A percentile compares a stretch with the other conserved stretches of the same genome.
phyloP scores from a whole-genome alignment of 2,888 invertebrate species.

The Mantis religiosa region DNA sequence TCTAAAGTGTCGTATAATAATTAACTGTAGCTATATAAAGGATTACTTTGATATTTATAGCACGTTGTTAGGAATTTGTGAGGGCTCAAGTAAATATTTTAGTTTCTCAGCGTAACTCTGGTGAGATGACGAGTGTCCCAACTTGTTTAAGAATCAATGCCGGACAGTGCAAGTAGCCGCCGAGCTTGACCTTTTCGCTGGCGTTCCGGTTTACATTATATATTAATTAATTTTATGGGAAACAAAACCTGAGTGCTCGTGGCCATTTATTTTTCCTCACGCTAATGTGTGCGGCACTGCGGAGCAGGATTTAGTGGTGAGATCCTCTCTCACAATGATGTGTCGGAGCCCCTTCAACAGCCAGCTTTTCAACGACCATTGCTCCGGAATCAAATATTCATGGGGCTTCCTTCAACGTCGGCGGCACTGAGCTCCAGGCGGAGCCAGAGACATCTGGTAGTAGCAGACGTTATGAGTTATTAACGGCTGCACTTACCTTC shows the following conservation, averaged over 20 bases:
- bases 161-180: background rate
- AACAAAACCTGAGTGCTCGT: background rate
- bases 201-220: background rate
- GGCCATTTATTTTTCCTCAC: background rate
- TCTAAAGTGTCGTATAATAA: no score
- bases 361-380: constrained; percentile 4
- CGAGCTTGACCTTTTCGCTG: background rate
- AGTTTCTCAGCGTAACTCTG: no score
- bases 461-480: background rate
- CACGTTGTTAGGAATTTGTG: no score
- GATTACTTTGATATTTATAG: no score
- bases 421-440: background rate
- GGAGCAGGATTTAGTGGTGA: background rate
- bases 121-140: no score
- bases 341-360: background rate
- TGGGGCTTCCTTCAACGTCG: constrained; percentile 1
- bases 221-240: background rate
- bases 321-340: background rate
- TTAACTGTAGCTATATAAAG: no score
- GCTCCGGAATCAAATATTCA: background rate
- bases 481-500: background rate
- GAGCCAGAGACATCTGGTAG: background rate
- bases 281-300: background rate
- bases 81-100: no score
- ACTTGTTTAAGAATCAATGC: no score